phyloP scores from a whole-genome alignment of 2,113 vertebrate species.

The Hemiprocne comata region DNA sequence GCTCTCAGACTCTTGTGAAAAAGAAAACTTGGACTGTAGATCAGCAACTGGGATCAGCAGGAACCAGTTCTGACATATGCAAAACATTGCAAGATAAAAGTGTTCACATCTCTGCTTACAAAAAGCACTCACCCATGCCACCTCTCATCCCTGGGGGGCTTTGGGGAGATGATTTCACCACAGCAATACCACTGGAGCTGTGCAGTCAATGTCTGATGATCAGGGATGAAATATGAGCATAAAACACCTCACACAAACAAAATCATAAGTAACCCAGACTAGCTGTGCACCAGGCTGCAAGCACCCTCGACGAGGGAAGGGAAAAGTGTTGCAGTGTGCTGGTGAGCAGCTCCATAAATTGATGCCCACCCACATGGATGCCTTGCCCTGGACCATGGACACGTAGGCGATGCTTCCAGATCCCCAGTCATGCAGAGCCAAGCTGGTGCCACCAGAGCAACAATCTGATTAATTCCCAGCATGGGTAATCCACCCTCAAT shows the following conservation, averaged over 20 bases:
- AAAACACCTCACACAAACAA: not conserved
- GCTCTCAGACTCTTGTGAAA: not conserved
- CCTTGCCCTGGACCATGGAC: not conserved
- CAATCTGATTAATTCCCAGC: not conserved
- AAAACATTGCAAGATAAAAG: not conserved
- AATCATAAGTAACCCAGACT: not conserved
- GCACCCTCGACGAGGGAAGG: not conserved
- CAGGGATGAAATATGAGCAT: not conserved
- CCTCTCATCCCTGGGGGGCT: not conserved
- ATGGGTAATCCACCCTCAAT: not conserved
- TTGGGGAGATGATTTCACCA: not conserved
- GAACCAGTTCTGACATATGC: not conserved
- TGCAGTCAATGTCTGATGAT: not conserved
- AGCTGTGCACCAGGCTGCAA: not conserved
- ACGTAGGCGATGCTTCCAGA: not conserved
- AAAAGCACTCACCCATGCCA: fast-evolving
- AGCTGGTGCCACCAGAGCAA: conserved; percentile 17
- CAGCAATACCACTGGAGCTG: not conserved
- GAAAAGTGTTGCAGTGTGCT: not conserved
- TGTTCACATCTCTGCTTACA: not conserved
- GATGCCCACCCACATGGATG: not conserved
- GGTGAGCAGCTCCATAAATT: not conserved
- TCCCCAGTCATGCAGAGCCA: not conserved
- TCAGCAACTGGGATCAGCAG: not conserved
- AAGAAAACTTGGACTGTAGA: not conserved